Base-by-base conservation (phyloP, 1,140 invertebrate genomes). In the Paracyclopina nana region DNA sequence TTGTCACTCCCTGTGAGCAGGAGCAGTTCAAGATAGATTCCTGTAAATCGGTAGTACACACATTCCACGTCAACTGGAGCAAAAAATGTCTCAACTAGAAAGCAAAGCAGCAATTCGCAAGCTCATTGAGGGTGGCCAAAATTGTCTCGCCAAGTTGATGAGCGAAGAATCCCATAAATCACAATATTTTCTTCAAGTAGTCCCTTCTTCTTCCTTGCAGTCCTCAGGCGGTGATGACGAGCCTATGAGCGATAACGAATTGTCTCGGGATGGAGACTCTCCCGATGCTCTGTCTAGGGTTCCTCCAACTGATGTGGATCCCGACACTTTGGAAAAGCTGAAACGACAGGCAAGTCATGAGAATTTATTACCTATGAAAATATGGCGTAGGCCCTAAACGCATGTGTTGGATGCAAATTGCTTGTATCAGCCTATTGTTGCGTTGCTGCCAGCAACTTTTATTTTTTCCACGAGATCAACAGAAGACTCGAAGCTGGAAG, bases 201-300 rank as follows among this genome's bases (percentile, higher is more conserved):
- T n/a, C n/a, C n/a, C n/a, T n/a, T n/a, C n/a, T n/a, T n/a, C n/a
- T n/a, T n/a, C n/a, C n/a, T n/a, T n/a, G n/a, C n/a, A n/a, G n/a
- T n/a, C n/a, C n/a, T n/a, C n/a, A n/a, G n/a, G n/a, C 20, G 45
- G 45, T 12, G 45, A 48, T 28, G 45, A 48, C 12, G 45, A 48
- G 20, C 45, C 45, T 12, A 27, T 48, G 25, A 48, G 25, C 14
- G 42, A 44, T n/a, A 48, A n/a, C n/a, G 45, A 48, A 20, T 16
- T 31, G 25, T 48, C 45, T 27, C 45, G 45, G 2, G 45, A 48
- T 48, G 45, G 45, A 4, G 45, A 48, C 27, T 48, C 45, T 11
- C 45, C 45, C 2, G 42, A 44, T 25, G 24, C 24, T 22, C 25
- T 48, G 14, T 26, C 45, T 27, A 24, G 45, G 14, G 25, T 48